Evolutionary conservation across 1,140 invertebrate genomes (phyloP).

Genomic region (Zaprionus africanus): DNA sequence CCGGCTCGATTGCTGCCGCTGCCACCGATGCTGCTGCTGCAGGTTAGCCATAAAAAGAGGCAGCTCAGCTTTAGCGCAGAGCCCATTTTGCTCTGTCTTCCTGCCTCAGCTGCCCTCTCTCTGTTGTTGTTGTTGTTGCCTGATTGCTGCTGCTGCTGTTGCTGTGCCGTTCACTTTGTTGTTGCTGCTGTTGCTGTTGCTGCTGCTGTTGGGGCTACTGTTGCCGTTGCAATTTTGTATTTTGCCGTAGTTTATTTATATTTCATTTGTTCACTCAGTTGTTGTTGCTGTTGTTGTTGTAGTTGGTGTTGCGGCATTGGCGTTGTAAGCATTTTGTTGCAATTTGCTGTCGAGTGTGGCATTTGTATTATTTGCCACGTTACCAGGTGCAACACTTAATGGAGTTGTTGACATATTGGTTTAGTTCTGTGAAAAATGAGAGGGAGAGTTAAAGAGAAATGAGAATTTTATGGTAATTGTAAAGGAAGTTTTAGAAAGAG

Average conservation of each 20-base stretch:
- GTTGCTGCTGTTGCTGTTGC: constrained; percentile 1
- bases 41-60: constrained; percentile 77
- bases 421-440: constrained; percentile 1
- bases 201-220: background rate
- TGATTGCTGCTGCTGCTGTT: constrained; percentile 25
- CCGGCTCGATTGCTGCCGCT: constrained; percentile 40
- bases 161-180: background rate
- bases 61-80: constrained; percentile 65
- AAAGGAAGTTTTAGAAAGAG: too few relatives aligned
- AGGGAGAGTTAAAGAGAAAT: background rate
- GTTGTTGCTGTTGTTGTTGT: constrained; percentile 41
- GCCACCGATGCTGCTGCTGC: constrained; percentile 40
- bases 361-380: constrained; percentile 63
- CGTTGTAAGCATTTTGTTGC: constrained; percentile 64
- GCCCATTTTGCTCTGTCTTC: constrained; percentile 68
- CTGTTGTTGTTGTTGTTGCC: constrained; percentile 33
- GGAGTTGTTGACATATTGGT: constrained; percentile 30
- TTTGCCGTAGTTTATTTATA: constrained; percentile 26
- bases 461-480: too few relatives aligned
- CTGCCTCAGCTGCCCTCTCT: constrained; percentile 21
- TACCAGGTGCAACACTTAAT: constrained; percentile 12
- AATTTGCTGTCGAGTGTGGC: constrained; percentile 44
- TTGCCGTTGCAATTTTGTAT: constrained; percentile 17
- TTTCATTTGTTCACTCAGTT: constrained; percentile 46
- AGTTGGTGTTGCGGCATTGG: constrained; percentile 7